Conservation (phyloP, 2,888 invertebrate genomes). For the Athalia cordata region DNA sequence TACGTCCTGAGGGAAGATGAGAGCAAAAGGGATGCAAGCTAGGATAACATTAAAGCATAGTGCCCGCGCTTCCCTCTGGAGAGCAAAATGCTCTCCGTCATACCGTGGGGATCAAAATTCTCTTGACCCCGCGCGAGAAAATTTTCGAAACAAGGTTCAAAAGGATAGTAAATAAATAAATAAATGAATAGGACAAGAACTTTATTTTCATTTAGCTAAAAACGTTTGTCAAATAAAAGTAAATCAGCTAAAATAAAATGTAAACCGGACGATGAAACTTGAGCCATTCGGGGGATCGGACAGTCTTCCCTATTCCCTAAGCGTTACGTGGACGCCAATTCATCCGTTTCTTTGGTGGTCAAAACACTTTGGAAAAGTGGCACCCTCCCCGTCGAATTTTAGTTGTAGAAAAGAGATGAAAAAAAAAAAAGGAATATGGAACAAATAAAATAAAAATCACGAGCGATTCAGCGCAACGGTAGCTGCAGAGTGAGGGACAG, state of each 20-base stretch:
- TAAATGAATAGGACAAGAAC: too few species aligned
- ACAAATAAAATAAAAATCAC: not conserved
- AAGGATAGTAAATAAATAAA: constrained; percentile 7
- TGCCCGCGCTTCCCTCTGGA: constrained; percentile 2
- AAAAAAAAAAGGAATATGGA: constrained; percentile 16
- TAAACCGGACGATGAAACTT: not conserved
- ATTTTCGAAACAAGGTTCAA: not conserved
- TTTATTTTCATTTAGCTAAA: too few species aligned
- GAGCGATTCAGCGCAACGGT: not conserved
- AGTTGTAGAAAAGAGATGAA: not conserved
- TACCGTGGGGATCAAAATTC: constrained; percentile 23
- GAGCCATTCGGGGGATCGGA: not conserved
- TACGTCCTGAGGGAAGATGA: not conserved
- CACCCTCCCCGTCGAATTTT: not conserved
- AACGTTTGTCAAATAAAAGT: too few species aligned
- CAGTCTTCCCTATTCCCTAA: not conserved
- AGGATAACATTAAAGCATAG: constrained; percentile 14
- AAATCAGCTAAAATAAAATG: too few species aligned
- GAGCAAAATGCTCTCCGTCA: constrained; percentile 21
- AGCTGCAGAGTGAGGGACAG: not conserved
- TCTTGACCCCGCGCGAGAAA: not conserved
- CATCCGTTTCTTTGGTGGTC: constrained; percentile 7
- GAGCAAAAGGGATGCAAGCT: not conserved
- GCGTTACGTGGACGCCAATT: too few species aligned
- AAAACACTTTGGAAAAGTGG: constrained; percentile 26